Evolutionary conservation across 2,888 invertebrate species (phyloP).

Genomic region (Drosophila merina): DNA sequence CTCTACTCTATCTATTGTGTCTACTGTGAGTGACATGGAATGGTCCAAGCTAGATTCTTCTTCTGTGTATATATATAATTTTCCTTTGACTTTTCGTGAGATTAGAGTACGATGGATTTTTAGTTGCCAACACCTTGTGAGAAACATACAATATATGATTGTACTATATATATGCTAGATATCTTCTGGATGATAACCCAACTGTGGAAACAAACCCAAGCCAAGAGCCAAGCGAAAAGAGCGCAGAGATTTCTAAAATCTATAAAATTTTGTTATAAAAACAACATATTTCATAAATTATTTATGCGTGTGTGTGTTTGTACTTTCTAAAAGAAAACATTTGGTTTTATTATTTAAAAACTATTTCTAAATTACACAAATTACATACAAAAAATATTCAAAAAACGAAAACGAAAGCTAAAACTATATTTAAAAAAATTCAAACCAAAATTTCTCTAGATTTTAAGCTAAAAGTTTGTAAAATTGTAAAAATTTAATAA

Average conservation of each 20-base stretch:
- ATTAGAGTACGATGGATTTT: conserved; percentile 44
- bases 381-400: conserved; percentile 12
- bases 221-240: conserved; percentile 71
- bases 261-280: conserved; percentile 77
- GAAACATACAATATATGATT: conserved; percentile 15
- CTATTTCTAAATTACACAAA: conserved; percentile 47
- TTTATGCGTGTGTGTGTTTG: conserved; percentile 70
- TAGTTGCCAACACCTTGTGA: conserved; percentile 74
- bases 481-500: conserved; percentile 70
- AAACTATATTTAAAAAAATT: conserved; percentile 48
- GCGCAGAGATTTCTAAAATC: conserved; percentile 77
- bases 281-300: conserved; percentile 49
- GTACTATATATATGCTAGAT: conserved; percentile 22
- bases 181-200: conserved; percentile 35
- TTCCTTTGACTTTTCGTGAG: conserved; percentile 36
- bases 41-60: conserved; percentile 28
- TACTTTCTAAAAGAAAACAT: conserved; percentile 74
- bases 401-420: conserved; percentile 21
- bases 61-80: conserved; percentile 53
- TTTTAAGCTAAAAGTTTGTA: conserved; percentile 61
- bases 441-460: conserved; percentile 71
- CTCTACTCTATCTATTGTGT: conserved; percentile 43
- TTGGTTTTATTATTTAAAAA: conserved; percentile 57
- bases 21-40: conserved; percentile 54
- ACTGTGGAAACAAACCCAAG: conserved; percentile 55